Evolutionary conservation across 2,888 invertebrate species (phyloP).

Genomic region (Hemistola chrysoprasaria): DNA sequence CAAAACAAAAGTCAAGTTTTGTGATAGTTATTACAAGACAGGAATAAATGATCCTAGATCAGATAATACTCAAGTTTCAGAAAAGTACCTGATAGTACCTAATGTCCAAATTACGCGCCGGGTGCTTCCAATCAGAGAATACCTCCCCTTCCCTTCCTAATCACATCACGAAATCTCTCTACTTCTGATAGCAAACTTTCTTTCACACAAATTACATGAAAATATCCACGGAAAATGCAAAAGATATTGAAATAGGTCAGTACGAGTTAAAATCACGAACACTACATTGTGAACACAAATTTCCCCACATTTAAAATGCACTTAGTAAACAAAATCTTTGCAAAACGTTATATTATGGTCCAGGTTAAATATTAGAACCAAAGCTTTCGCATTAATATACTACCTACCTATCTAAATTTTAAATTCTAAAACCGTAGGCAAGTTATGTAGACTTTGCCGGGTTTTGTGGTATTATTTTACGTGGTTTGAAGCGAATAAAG

Average conservation of each 20-base stretch:
- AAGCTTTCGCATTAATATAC: constrained; percentile 39
- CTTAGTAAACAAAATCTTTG: constrained; percentile 24
- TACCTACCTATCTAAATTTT: constrained; percentile 45
- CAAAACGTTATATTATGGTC: constrained; percentile 24
- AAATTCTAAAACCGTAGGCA: constrained; percentile 48
- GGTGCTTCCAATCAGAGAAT: too few relatives aligned
- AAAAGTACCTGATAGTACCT: too few relatives aligned
- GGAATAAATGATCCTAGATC: too few relatives aligned
- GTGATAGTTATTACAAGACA: too few relatives aligned
- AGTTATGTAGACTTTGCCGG: constrained; percentile 47
- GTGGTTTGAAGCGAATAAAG: constrained; percentile 50
- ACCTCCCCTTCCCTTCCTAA: too few relatives aligned
- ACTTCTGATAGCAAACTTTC: too few relatives aligned
- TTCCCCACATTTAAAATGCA: constrained; percentile 27
- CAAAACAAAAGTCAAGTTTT: too few relatives aligned
- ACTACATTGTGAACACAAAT: constrained; percentile 5
- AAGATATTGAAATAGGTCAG: constrained; percentile 9
- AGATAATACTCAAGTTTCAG: too few relatives aligned
- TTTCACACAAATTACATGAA: neutral
- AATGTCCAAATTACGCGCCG: too few relatives aligned
- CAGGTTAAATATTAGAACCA: constrained; percentile 36
- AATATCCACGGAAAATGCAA: neutral
- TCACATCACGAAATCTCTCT: too few relatives aligned
- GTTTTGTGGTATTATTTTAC: constrained; percentile 54
- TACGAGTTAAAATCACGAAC: constrained; percentile 7